phyloP scores from a whole-genome alignment of 1,140 invertebrate species.

The Rhyzopertha dominica region DNA sequence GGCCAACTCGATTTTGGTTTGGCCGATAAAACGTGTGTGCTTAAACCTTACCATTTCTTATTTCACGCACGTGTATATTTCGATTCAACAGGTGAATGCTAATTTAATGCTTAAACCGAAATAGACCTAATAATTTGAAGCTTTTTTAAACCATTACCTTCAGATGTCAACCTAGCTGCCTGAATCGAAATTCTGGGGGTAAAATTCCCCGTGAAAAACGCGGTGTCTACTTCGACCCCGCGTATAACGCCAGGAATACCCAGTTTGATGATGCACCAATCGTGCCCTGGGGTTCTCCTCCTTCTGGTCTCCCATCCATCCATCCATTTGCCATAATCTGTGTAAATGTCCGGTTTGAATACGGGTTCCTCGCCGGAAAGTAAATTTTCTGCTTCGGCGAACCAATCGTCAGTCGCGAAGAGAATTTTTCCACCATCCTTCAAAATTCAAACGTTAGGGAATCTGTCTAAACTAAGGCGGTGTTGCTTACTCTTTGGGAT shows the following conservation, averaged over 20 bases:
- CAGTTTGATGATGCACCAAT: constrained; percentile 61
- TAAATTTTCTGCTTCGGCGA: constrained; percentile 62
- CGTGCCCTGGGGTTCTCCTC: constrained; percentile 57
- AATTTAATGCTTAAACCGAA: constrained; percentile 4
- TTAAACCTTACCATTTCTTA: too few species aligned
- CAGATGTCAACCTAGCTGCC: constrained; percentile 49
- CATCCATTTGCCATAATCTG: constrained; percentile 66
- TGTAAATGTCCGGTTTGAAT: constrained; percentile 56
- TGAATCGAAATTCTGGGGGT: constrained; percentile 61
- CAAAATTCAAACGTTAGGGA: constrained; percentile 13
- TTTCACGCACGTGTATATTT: too few species aligned
- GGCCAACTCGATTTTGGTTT: too few species aligned
- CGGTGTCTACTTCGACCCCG: constrained; percentile 60
- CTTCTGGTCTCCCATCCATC: constrained; percentile 67
- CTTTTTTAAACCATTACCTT: constrained; percentile 45
- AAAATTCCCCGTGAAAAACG: constrained; percentile 64
- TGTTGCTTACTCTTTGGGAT: constrained; percentile 23
- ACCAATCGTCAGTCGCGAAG: constrained; percentile 66
- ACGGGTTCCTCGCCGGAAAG: constrained; percentile 52
- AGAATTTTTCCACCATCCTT: constrained; percentile 56
- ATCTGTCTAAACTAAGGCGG: too few species aligned
- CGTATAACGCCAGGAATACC: constrained; percentile 53
- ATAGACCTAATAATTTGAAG: constrained; percentile 11
- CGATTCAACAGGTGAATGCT: too few species aligned
- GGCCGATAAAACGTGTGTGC: too few species aligned